Conservation (phyloP, 1,140 invertebrate species). For the Aphelinus certus region DNA sequence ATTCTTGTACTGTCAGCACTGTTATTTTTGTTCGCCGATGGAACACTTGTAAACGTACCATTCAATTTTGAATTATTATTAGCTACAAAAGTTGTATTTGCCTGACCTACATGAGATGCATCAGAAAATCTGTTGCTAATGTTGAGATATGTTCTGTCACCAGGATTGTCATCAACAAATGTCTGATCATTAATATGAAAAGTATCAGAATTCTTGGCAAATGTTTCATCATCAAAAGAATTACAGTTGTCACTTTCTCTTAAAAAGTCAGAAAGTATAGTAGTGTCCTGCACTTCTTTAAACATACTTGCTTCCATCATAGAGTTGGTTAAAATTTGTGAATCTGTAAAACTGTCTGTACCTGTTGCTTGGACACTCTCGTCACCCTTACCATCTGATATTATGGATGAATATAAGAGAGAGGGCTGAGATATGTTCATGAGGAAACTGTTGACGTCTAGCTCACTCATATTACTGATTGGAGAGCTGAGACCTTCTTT, state of each 20-base stretch:
- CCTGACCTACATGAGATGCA: too few relatives aligned
- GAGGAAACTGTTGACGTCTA: slow-evolving; percentile 52
- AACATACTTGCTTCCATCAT: slow-evolving; percentile 61
- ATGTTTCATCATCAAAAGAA: slow-evolving; percentile 20
- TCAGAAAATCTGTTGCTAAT: neutral
- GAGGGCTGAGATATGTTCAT: slow-evolving; percentile 61
- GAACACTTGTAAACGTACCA: slow-evolving; percentile 13
- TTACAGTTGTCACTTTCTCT: slow-evolving; percentile 21
- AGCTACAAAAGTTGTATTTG: slow-evolving; percentile 26
- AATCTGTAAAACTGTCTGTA: slow-evolving; percentile 46
- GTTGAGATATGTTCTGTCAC: slow-evolving; percentile 21
- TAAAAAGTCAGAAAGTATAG: slow-evolving; percentile 33
- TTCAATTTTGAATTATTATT: slow-evolving; percentile 17
- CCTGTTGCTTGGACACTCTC: slow-evolving; percentile 34
- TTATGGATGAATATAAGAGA: slow-evolving; percentile 52
- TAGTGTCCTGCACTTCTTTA: slow-evolving; percentile 45
- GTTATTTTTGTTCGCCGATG: neutral
- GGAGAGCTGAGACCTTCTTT: slow-evolving; percentile 57
- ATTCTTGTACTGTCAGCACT: slow-evolving; percentile 23
- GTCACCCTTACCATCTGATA: slow-evolving; percentile 41
- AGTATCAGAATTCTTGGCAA: neutral
- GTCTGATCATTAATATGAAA: neutral
- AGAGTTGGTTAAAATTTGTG: slow-evolving; percentile 55
- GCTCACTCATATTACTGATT: slow-evolving; percentile 52
- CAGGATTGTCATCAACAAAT: slow-evolving; percentile 20